Evolutionary conservation across 2,113 vertebrate genomes (phyloP).

Genomic region (Cyprinodon tularosa): DNA sequence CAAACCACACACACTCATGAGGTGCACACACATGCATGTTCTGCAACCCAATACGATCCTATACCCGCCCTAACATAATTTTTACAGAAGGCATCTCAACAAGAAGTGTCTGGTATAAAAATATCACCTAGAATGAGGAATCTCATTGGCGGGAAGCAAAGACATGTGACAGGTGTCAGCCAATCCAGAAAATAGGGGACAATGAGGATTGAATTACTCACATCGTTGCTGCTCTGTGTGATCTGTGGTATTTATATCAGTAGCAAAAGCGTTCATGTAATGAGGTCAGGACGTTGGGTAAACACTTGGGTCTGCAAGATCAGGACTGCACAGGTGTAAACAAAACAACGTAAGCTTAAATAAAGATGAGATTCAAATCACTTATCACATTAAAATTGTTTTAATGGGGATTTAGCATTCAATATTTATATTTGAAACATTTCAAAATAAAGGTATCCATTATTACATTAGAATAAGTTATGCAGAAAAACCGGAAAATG

Average conservation of each 20-base stretch:
- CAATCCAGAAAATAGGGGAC: constrained; percentile 56
- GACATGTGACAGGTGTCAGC: constrained; percentile 49
- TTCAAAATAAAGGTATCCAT: too few relatives aligned
- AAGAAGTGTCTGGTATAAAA: constrained; percentile 68
- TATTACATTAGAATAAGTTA: too few relatives aligned
- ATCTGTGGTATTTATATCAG: constrained; percentile 68
- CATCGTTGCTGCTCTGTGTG: constrained; percentile 30
- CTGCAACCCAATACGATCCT: constrained; percentile 59
- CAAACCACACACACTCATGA: constrained; percentile 43
- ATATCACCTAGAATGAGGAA: constrained; percentile 53
- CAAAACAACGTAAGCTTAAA: not conserved
- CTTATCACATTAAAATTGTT: constrained; percentile 32
- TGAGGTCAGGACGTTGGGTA: constrained; percentile 66
- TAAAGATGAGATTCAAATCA: constrained; percentile 9
- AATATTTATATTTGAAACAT: too few relatives aligned
- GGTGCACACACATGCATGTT: constrained; percentile 18
- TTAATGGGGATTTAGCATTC: not conserved
- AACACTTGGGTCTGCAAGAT: constrained; percentile 55
- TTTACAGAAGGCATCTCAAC: constrained; percentile 64
- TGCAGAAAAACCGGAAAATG: too few relatives aligned
- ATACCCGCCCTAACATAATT: constrained; percentile 55
- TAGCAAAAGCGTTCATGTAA: constrained; percentile 59
- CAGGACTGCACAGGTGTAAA: constrained; percentile 28
- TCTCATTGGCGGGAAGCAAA: constrained; percentile 43
- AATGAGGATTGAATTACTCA: constrained; percentile 61